A percentile compares a stretch with the other conserved stretches of the same genome.
Conservation (phyloP, 2,888 invertebrate species). For the Lagria hirta region DNA sequence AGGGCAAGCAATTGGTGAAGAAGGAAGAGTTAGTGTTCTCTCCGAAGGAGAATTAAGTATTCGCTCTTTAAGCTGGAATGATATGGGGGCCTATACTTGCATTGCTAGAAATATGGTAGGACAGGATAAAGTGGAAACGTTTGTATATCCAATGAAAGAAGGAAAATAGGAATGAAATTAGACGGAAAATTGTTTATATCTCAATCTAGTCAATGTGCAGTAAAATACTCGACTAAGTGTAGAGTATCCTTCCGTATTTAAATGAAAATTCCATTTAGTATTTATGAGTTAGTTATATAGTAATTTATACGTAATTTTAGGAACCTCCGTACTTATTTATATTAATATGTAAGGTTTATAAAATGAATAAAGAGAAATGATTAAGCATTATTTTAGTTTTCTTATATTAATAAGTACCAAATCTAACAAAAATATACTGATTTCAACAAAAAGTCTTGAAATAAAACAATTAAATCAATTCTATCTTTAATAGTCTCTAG, state of each 20-base stretch:
- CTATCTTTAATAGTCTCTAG: too few relatives aligned
- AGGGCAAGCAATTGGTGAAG: slow-evolving; percentile 57
- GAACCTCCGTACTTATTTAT: slow-evolving; percentile 43
- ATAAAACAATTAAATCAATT: too few relatives aligned
- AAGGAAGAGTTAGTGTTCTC: slow-evolving; percentile 55
- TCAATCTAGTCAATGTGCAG: slow-evolving; percentile 40
- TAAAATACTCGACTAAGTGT: slow-evolving; percentile 21
- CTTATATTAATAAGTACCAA: too few relatives aligned
- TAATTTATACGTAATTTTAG: slow-evolving; percentile 36
- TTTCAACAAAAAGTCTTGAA: too few relatives aligned
- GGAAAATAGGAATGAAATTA: too few relatives aligned
- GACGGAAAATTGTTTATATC: too few relatives aligned
- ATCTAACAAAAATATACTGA: too few relatives aligned
- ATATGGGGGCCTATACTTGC: slow-evolving; percentile 84
- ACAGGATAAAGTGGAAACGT: slow-evolving; percentile 64
- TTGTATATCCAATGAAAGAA: slow-evolving; percentile 75
- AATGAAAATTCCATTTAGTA: slow-evolving; percentile 35
- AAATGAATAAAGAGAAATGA: slow-evolving; percentile 21
- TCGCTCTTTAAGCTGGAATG: slow-evolving; percentile 68
- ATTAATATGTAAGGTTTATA: slow-evolving; percentile 27
- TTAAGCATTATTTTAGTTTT: slow-evolving; percentile 14
- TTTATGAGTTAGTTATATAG: slow-evolving; percentile 45
- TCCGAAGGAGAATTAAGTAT: slow-evolving; percentile 78
- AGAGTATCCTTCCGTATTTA: slow-evolving; percentile 19
- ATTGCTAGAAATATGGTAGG: slow-evolving; percentile 68